Evolutionary conservation across 92 coral and sea anemone genomes (phyloP), one percentile per base, ranked within the genome.

Genomic region (Phymanthus crucifer): DNA sequence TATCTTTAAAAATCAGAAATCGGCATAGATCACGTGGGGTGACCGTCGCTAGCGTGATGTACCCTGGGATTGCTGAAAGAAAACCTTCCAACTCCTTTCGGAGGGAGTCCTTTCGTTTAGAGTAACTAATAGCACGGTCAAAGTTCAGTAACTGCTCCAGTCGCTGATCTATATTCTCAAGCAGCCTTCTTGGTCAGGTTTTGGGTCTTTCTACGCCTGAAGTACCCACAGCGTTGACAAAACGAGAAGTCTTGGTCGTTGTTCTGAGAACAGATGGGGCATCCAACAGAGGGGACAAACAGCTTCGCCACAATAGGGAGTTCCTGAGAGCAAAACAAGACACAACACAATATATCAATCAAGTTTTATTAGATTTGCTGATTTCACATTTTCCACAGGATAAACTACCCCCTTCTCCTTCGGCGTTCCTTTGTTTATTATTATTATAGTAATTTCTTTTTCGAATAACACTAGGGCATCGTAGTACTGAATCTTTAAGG

Each of bases 191-290:
- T n/a, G n/a, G n/a, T n/a, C n/a, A n/a, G n/a, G n/a, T n/a, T n/a
- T n/a, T n/a, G n/a, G n/a, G n/a, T n/a, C n/a, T n/a, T n/a, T n/a
- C n/a, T n/a, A n/a, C n/a, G n/a, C 32, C 88, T 72, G 35, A 52
- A 54, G 69, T 82, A 83, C 31, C 94, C 89, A 83, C 91, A 87
- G 0, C 73, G 84, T 66, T 86, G 94, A 61, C 91, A 90, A 74
- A 50, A 90, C 18, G 84, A 68, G 47, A 90, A 90, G 72, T 83
- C 94, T 47, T 64, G 68, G 61, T 83, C 90, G 37, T 90, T 87
- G 58, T 86, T 89, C 56, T 86, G 88, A 31, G 69, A n/a, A 50
- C 93, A 86, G 27, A 33, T 56, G 24, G 93, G 93, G 71, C 88
- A 86, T 68, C 77, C 40, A 1, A 86, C 93, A 10, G 85, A 81